phyloP scores from a whole-genome alignment of 2,113 vertebrate genomes.

The Microtus oregoni region DNA sequence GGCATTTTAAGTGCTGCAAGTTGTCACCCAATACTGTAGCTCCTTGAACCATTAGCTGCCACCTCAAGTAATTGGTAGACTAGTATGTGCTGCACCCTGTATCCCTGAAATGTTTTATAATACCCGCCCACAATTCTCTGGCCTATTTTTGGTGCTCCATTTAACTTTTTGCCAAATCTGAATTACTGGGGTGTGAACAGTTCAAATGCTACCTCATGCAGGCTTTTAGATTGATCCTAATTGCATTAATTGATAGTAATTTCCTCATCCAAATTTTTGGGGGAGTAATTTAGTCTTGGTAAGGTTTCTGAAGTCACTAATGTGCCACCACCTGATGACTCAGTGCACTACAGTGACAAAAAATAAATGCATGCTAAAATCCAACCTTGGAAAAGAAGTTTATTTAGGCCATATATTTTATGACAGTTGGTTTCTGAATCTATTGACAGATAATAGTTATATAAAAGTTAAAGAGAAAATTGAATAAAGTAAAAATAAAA shows the following conservation, averaged over 20 bases:
- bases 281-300: conserved; percentile 81
- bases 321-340: conserved; percentile 80
- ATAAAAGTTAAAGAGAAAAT: conserved; percentile 13
- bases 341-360: conserved; percentile 53
- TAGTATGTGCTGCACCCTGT: conserved; percentile 34
- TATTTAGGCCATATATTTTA: conserved; percentile 63
- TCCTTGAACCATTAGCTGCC: conserved; percentile 63
- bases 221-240: conserved; percentile 83
- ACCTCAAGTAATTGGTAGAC: conserved; percentile 66
- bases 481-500: not conserved
- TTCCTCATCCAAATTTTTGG: conserved; percentile 79
- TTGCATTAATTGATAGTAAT: conserved; percentile 83
- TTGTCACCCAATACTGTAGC: conserved; percentile 76
- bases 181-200: conserved; percentile 79
- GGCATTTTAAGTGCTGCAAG: conserved; percentile 74
- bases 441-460: conserved; percentile 54
- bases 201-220: conserved; percentile 80
- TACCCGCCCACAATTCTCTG: conserved; percentile 60
- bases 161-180: conserved; percentile 83
- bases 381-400: conserved; percentile 58
- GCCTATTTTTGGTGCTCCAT: conserved; percentile 80
- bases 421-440: conserved; percentile 55
- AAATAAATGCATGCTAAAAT: conserved; percentile 52
- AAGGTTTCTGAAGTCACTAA: conserved; percentile 78
- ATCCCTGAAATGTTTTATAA: conserved; percentile 66